phyloP scores from a whole-genome alignment of 2,797 vertebrate genomes.

The Phoeniculus purpureus region DNA sequence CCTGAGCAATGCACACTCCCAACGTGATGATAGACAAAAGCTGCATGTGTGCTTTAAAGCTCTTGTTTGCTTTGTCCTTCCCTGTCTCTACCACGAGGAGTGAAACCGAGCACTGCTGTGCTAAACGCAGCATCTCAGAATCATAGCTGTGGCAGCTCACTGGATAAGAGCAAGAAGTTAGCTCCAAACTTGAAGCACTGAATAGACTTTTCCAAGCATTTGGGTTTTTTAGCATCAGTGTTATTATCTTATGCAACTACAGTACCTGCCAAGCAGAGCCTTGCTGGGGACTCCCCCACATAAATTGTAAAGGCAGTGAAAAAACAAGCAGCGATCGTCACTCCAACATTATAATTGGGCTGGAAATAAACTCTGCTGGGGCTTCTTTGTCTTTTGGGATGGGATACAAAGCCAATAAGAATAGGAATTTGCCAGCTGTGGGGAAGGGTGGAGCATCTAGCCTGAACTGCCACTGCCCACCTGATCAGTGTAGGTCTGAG shows the following conservation, averaged over 20 bases:
- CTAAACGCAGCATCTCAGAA: background rate
- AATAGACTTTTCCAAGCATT: background rate
- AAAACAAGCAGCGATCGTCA: background rate
- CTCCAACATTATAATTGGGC: background rate
- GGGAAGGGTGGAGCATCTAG: background rate
- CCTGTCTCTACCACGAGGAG: background rate
- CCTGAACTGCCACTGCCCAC: background rate
- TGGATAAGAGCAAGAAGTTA: background rate
- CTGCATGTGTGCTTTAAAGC: background rate
- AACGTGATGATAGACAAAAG: background rate
- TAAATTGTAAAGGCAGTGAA: background rate
- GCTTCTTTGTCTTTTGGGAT: background rate
- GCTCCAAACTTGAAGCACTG: background rate
- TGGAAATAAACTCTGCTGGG: background rate
- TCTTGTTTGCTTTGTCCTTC: background rate
- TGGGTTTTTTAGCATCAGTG: background rate
- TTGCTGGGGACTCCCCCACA: background rate
- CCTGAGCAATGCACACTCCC: background rate
- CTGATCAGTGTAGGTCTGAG: background rate
- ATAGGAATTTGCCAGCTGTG: background rate
- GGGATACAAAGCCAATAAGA: background rate
- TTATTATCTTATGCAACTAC: background rate
- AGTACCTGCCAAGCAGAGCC: background rate
- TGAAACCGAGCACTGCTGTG: background rate
- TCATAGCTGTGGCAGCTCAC: rapidly evolving